Evolutionary conservation across 1,140 invertebrate species (phyloP).

Genomic region (Drosophila ercepeae): DNA sequence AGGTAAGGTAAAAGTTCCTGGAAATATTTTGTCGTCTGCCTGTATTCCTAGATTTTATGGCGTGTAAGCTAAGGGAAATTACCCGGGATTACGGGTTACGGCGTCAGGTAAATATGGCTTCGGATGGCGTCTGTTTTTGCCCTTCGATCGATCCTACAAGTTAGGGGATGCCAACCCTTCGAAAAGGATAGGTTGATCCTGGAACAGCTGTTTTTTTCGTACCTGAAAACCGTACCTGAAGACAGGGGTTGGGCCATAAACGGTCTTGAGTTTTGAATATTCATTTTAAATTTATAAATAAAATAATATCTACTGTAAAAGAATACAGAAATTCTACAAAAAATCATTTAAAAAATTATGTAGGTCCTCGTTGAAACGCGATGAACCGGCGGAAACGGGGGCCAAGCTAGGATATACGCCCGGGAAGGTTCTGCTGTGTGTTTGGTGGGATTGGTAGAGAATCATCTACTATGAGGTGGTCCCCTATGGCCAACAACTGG

Average conservation of each 20-base stretch:
- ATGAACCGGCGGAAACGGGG: too few species aligned
- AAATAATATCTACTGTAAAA: too few species aligned
- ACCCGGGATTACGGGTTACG: conserved; percentile 32
- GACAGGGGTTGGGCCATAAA: background rate
- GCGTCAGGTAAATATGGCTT: conserved; percentile 31
- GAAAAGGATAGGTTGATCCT: conserved; percentile 9
- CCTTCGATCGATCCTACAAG: background rate
- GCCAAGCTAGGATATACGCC: too few species aligned
- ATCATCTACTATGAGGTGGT: too few species aligned
- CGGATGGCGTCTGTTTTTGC: conserved; percentile 19
- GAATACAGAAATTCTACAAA: too few species aligned
- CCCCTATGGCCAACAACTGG: too few species aligned
- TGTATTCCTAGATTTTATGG: conserved; percentile 26
- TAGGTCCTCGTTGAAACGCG: too few species aligned
- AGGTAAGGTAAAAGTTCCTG: conserved; percentile 17
- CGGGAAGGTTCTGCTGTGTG: too few species aligned
- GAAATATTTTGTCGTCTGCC: conserved; percentile 17
- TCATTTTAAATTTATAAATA: too few species aligned
- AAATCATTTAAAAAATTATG: too few species aligned
- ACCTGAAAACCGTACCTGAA: background rate
- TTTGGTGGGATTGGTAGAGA: too few species aligned
- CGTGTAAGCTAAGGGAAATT: conserved; percentile 20
- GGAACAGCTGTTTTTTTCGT: conserved; percentile 4
- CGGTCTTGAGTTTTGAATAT: background rate
- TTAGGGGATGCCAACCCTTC: conserved; percentile 24